These are phyloP conservation scores for Zaprionus taronus DNA, from an alignment of 1,140 invertebrate genomes.

Conservation along the genomic window DNA sequence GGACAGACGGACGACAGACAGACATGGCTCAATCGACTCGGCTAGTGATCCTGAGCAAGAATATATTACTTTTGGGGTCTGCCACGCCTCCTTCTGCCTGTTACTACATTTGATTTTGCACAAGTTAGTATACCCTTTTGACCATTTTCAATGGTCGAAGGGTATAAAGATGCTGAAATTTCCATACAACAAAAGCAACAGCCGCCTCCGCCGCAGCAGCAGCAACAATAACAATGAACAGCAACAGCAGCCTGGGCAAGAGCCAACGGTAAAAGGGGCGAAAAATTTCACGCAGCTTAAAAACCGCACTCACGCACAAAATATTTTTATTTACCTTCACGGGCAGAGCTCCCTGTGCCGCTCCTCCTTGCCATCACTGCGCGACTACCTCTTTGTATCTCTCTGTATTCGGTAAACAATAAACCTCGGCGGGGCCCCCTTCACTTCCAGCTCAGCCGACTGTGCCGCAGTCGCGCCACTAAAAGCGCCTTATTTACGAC, in stretches of 20 bases:
- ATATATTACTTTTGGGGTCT: no score
- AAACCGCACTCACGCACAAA: slow-evolving; percentile 82
- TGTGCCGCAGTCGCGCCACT: slow-evolving; percentile 45
- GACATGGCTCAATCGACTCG: no score
- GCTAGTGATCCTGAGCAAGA: no score
- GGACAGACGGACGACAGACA: no score
- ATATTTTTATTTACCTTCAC: slow-evolving; percentile 79
- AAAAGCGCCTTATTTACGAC: slow-evolving; percentile 81
- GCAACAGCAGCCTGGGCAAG: slow-evolving; percentile 12
- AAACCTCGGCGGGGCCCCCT: slow-evolving; percentile 50
- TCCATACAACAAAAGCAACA: slow-evolving; percentile 54
- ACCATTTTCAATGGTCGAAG: no score
- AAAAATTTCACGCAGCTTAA: slow-evolving; percentile 80
- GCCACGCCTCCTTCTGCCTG: no score
- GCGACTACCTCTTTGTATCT: slow-evolving; percentile 11
- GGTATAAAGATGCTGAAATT: slow-evolving; percentile 70
- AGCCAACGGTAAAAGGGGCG: slow-evolving; percentile 36
- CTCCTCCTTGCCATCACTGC: background rate
- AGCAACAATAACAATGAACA: slow-evolving; percentile 18
- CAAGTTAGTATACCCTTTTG: no score
- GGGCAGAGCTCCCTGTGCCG: background rate
- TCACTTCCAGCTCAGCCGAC: slow-evolving; percentile 13
- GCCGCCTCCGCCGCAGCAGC: slow-evolving; percentile 23
- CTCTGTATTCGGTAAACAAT: slow-evolving; percentile 66
- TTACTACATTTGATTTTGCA: no score